Evolutionary conservation across 2,797 vertebrate species (phyloP).

Genomic region (Poecilia wingei): DNA sequence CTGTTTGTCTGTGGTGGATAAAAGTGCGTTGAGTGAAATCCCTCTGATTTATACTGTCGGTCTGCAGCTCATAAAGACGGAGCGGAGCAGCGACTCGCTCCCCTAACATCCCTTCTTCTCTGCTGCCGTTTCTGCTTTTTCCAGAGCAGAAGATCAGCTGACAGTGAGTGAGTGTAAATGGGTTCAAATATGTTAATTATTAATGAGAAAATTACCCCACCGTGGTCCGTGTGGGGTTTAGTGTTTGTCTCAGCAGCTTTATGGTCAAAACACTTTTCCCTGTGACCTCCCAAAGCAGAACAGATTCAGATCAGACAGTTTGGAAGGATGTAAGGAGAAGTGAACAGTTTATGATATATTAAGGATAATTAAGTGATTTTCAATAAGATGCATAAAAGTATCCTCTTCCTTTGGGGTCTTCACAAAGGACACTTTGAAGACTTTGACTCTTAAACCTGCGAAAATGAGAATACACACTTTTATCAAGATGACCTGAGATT

Average conservation of each 20-base stretch:
- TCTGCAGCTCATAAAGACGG: constrained; percentile 1
- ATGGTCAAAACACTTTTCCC: constrained; percentile 32
- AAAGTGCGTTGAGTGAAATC: constrained; percentile 37
- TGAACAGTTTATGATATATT: background rate
- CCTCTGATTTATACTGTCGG: constrained; percentile 23
- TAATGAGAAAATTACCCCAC: constrained; percentile 67
- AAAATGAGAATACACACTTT: background rate
- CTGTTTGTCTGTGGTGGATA: background rate
- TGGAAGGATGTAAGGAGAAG: constrained; percentile 11
- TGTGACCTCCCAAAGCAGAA: constrained; percentile 43
- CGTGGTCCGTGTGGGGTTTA: constrained; percentile 64
- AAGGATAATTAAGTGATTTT: background rate
- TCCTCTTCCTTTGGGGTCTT: background rate
- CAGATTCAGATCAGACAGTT: constrained; percentile 30
- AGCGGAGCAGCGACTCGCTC: background rate
- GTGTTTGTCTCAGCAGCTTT: constrained; percentile 58
- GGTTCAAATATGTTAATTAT: constrained; percentile 69
- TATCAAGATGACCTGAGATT: background rate
- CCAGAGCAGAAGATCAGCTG: constrained; percentile 47
- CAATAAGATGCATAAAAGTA: background rate
- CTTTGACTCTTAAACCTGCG: background rate
- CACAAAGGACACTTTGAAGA: background rate
- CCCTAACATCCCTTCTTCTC: constrained; percentile 46
- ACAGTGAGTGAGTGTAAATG: constrained; percentile 53
- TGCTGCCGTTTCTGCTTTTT: constrained; percentile 39